phyloP scores from a whole-genome alignment of 2,113 vertebrate genomes.

The Lycaon pictus region DNA sequence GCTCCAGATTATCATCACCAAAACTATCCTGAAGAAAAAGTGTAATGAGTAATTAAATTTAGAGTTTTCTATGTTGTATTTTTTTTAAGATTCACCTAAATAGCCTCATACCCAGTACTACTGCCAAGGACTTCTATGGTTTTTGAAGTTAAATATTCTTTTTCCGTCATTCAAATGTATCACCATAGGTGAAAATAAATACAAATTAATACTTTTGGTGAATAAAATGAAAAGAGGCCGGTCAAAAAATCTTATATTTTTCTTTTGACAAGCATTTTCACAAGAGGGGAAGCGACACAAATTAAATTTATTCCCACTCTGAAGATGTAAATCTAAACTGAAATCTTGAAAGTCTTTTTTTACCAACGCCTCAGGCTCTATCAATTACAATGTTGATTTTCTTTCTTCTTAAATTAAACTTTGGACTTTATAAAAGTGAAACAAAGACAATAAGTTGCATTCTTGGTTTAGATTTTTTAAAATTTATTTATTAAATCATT shows the following conservation, averaged over 20 bases:
- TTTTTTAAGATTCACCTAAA: neutral
- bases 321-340: neutral
- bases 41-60: neutral
- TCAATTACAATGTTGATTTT: neutral
- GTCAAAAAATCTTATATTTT: neutral
- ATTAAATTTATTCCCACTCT: neutral
- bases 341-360: neutral
- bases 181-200: neutral
- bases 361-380: neutral
- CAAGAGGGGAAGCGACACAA: neutral
- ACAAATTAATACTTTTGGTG: neutral
- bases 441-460: neutral
- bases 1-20: neutral
- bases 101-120: neutral
- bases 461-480: neutral
- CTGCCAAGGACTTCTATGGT: neutral
- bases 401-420: neutral
- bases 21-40: neutral
- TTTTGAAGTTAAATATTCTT: neutral
- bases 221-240: neutral
- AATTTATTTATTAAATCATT: neutral
- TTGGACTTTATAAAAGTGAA: neutral
- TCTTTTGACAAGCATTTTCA: conserved; percentile 12
- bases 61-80: neutral
- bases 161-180: neutral